Evolutionary conservation across 2,888 invertebrate species (phyloP).

Genomic region (Adelphocoris suturalis): DNA sequence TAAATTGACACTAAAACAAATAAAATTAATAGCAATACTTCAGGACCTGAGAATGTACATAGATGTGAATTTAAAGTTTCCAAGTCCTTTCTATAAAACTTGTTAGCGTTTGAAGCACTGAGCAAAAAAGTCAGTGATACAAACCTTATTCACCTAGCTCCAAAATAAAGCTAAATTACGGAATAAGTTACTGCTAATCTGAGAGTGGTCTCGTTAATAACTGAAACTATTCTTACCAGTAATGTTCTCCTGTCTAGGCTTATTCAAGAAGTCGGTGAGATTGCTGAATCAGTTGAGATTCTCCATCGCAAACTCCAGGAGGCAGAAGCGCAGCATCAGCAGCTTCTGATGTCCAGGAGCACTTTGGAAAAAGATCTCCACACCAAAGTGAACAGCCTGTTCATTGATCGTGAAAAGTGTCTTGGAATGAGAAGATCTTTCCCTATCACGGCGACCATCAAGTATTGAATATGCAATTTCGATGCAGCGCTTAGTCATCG

Average conservation of each 20-base stretch:
- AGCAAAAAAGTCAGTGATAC: too few species aligned
- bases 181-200: not conserved
- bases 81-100: too few species aligned
- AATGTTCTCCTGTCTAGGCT: constrained; percentile 81
- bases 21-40: too few species aligned
- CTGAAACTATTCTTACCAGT: not conserved
- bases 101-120: too few species aligned
- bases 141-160: too few species aligned
- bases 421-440: constrained; percentile 94
- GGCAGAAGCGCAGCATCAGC: constrained; percentile 91
- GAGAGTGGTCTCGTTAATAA: too few species aligned
- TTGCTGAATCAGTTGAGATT: constrained; percentile 89
- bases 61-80: too few species aligned
- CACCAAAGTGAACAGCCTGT: constrained; percentile 92
- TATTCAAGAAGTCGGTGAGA: constrained; percentile 91
- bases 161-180: too few species aligned
- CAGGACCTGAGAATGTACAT: too few species aligned
- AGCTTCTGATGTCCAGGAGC: constrained; percentile 89
- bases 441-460: constrained; percentile 91
- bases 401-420: constrained; percentile 97
- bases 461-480: constrained; percentile 77
- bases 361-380: constrained; percentile 91
- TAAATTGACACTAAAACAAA: too few species aligned
- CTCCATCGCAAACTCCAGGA: constrained; percentile 90
- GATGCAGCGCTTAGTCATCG: not conserved